Percentiles rank a stretch among this genome's conserved stretches.
Evolutionary conservation across 2,888 invertebrate genomes (phyloP).

Genomic region (Acronicta alni): DNA sequence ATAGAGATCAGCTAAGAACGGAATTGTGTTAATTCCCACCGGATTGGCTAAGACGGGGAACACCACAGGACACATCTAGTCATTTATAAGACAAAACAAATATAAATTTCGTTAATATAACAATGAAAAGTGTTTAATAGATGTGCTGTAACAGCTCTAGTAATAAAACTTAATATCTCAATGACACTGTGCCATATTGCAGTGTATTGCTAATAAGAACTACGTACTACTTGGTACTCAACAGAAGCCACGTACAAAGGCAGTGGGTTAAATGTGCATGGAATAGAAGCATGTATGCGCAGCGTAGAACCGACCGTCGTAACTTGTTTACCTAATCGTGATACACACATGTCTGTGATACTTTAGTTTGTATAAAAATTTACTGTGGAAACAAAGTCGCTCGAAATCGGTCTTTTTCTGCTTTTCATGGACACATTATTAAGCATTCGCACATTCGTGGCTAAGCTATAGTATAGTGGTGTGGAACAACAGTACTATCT

Average conservation of each 20-base stretch:
- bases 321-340: conserved; percentile 42
- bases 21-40: too few species aligned
- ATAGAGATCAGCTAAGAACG: too few species aligned
- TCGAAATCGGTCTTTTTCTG: not conserved
- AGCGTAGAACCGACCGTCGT: conserved; percentile 17
- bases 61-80: too few species aligned
- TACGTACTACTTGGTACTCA: not conserved
- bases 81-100: too few species aligned
- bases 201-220: not conserved
- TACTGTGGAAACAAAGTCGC: conserved; percentile 33
- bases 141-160: too few species aligned
- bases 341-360: conserved; percentile 33
- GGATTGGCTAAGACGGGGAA: too few species aligned
- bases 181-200: not conserved
- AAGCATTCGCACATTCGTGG: too few species aligned
- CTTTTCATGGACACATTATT: too few species aligned
- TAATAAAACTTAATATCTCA: not conserved
- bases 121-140: too few species aligned
- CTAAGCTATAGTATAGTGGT: too few species aligned
- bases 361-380: conserved; percentile 32
- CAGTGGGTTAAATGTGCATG: conserved; percentile 39
- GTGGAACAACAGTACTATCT: too few species aligned
- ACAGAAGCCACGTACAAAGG: conserved; percentile 24
- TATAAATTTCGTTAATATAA: too few species aligned
- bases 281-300: conserved; percentile 19